Evolutionary conservation across 2,888 invertebrate species (phyloP).

Genomic region (Meteorus cinctellus): DNA sequence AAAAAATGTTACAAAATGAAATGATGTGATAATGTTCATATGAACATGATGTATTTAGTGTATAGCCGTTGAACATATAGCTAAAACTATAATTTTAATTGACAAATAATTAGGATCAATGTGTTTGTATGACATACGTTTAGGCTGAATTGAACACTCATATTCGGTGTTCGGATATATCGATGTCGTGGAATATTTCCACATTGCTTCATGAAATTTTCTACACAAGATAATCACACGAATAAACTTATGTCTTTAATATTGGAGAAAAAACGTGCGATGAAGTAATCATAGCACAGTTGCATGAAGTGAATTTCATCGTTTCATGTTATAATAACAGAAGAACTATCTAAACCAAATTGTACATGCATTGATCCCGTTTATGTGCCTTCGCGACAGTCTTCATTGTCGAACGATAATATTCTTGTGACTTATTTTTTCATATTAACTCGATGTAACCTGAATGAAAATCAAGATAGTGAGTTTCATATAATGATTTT

Average conservation of each 20-base stretch:
- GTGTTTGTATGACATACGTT: constrained; percentile 47
- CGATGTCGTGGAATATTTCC: constrained; percentile 5
- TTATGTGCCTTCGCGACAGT: constrained; percentile 59
- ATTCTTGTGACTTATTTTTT: constrained; percentile 43
- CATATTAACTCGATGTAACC: constrained; percentile 39
- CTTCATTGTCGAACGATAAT: constrained; percentile 54
- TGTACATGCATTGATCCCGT: constrained; percentile 64
- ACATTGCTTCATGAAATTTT: background rate
- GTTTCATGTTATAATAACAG: constrained; percentile 25
- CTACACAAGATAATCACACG: background rate
- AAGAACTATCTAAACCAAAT: constrained; percentile 51
- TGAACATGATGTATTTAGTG: constrained; percentile 22
- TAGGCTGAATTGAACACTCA: constrained; percentile 24
- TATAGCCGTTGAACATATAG: constrained; percentile 46
- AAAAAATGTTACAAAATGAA: constrained; percentile 48
- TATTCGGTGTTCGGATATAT: constrained; percentile 22
- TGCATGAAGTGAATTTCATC: constrained; percentile 1
- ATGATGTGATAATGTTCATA: constrained; percentile 22
- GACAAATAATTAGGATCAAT: constrained; percentile 57
- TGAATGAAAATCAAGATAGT: constrained; percentile 19
- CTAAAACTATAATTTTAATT: constrained; percentile 46
- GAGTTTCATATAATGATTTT: constrained; percentile 39
- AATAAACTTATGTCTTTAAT: background rate
- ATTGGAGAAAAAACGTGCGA: background rate
- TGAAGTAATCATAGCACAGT: background rate